Evolutionary conservation across 2,888 invertebrate genomes (phyloP), one percentile per base, ranked within the genome.

Genomic region (Acleris laterana): DNA sequence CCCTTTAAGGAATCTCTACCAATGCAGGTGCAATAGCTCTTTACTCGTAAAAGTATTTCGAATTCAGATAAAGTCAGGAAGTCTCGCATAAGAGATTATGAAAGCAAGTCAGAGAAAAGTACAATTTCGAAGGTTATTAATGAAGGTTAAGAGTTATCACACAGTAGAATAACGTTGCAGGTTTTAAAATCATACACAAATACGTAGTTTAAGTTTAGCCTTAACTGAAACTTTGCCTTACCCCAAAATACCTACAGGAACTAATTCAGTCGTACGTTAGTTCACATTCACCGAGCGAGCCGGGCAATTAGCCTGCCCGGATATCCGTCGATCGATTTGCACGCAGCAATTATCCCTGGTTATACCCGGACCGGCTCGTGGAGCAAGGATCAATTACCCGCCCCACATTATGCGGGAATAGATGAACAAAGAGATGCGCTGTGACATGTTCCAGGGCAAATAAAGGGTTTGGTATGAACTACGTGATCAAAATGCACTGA

Each of bases 261-360:
- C 42, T 57, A 69, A 49, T 57, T 82, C 80, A 75, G 76, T 73
- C 77, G 78, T 79, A 76, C 74, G 73, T 75, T 73, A 74, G 70
- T 71, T 50, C 65, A 61, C 60, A 61, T 65, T 42, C 60, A 56
- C 55, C 13, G 72, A 71, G 69, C 68, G 70, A 72, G 74, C 73
- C 74, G 77, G 77, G 80, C 87, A 89, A 89, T 89, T 88, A 89
- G 71, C 69, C 71, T 73, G 71, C 75, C 72, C 86, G 87, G 85
- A 87, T 84, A 84, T 86, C 88, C 86, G 84, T 80, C 82, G 82
- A 83, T 85, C 83, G 84, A 85, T 85, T 84, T 76, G 77, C 80
- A 79, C 78, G 72, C 78, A 77, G 80, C 84, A 80, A 87, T 89
- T 87, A 87, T 80, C 76, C 72, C 64, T 70, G 68, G 75, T 77